Conservation (phyloP, 2,797 vertebrate genomes). For the Clarias platycephalus region DNA sequence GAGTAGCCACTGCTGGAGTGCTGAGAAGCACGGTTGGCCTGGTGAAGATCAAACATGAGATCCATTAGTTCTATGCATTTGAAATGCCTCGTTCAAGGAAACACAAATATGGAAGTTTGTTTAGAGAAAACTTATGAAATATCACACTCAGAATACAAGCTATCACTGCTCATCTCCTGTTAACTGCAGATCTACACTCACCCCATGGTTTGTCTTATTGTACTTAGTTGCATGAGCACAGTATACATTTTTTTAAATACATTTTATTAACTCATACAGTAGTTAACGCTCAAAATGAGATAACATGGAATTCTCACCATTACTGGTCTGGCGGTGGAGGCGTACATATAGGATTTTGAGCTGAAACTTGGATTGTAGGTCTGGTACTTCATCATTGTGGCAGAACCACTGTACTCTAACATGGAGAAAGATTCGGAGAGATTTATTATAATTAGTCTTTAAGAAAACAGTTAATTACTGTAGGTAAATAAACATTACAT, state of each 20-base stretch:
- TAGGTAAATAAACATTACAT: background rate
- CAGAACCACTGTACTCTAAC: conserved; percentile 69
- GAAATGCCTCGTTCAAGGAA: background rate
- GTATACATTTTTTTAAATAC: background rate
- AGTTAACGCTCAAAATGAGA: background rate
- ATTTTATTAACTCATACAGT: background rate
- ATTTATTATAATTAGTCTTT: conserved; percentile 12
- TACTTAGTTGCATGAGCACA: background rate
- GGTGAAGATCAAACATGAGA: conserved; percentile 41
- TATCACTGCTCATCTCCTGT: conserved; percentile 24
- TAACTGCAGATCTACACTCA: conserved; percentile 19
- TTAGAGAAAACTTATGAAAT: conserved; percentile 66
- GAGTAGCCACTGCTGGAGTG: conserved; percentile 73
- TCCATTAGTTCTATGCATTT: background rate
- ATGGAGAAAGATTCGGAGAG: conserved; percentile 28
- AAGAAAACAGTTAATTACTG: background rate
- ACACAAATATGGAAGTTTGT: conserved; percentile 38
- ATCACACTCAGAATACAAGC: conserved; percentile 59
- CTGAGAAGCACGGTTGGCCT: conserved; percentile 73
- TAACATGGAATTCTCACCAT: conserved; percentile 63
- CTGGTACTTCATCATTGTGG: conserved; percentile 68
- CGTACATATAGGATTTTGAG: conserved; percentile 71
- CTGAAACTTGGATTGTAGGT: conserved; percentile 68
- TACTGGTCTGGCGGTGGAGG: conserved; percentile 59
- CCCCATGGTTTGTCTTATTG: background rate